Base-by-base conservation (phyloP, 92 coral and sea anemone genomes). In the Zoanthus solanderi region DNA sequence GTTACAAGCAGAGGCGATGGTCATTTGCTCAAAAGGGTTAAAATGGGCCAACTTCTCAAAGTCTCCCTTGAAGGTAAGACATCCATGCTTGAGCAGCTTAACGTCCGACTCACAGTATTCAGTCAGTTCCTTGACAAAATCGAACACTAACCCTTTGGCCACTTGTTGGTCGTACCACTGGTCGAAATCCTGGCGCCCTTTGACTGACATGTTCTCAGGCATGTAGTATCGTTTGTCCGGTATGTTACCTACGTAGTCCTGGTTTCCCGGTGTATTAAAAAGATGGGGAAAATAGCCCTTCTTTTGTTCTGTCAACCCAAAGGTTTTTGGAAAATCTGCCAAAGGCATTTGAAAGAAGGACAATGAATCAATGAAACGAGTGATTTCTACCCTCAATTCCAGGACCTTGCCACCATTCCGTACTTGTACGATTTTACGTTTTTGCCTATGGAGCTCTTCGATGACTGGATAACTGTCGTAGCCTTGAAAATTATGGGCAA, bases 281-380 rank as follows among this genome's bases (percentile, higher is more conserved):
- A 87, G 65, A 61, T 77, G 90, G 63, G 78, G 90, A 10, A 87
- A 87, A 18, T 79, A 87, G 28, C 78, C 77, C 50, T 78, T 87
- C 15, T 79, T 79, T 75, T 58, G 47, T 3, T 80, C 45, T 3
- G 78, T 5, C 79, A 83, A 58, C 2, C 87, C 87, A 83, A 65
- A 83, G 78, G 87, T 83, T 28, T 83, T 32, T 17, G 87, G 78
- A 65, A 83, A 83, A 58, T 78, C 78, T 23, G 79, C 14, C 58
- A 83, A 8, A 0, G 87, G 85, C 78, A 80, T 80, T 4, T 16
- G 67, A 0, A 60, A 16, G 7, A 60, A 60, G 67, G 67, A 60
- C 67, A 60, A 0, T 4, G 67, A 60, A 16, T 60, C 67, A 77
- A 79, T 79, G 84, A n/a, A 79, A 0, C 87, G 87, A 0, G 66